Conservation (phyloP, 2,113 vertebrate genomes). For the Microtus ochrogaster region DNA sequence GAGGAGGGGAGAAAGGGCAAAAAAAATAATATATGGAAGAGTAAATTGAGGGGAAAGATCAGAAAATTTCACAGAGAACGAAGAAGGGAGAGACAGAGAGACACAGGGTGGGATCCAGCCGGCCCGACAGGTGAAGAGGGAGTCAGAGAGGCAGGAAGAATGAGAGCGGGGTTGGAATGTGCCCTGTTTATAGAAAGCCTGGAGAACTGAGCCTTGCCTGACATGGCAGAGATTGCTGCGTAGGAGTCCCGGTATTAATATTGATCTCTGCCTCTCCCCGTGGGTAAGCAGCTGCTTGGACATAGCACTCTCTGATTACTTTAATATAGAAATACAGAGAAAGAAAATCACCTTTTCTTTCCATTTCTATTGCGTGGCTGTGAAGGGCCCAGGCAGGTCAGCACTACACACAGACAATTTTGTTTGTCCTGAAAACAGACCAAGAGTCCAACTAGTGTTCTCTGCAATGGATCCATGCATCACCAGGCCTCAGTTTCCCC, state of each 20-base stretch:
- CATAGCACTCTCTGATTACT: background rate
- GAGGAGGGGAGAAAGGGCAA: too few relatives aligned
- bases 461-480: background rate
- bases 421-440: fast-evolving
- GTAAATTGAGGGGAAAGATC: too few relatives aligned
- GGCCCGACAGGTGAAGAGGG: too few relatives aligned
- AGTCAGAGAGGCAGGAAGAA: background rate
- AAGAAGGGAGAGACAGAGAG: too few relatives aligned
- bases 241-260: background rate
- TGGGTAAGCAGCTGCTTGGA: background rate
- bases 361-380: background rate
- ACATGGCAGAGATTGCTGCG: constrained; percentile 3
- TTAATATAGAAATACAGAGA: background rate
- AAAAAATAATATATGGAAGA: background rate
- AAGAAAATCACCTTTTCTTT: background rate
- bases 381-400: too few relatives aligned
- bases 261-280: constrained; percentile 41
- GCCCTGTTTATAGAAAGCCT: background rate
- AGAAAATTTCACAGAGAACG: background rate
- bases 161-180: background rate
- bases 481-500: background rate
- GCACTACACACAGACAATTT: background rate
- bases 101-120: background rate
- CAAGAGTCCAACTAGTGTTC: fast-evolving
- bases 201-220: background rate